phyloP scores from a whole-genome alignment of 2,888 invertebrate species.

The Neoitamus cyanurus region DNA sequence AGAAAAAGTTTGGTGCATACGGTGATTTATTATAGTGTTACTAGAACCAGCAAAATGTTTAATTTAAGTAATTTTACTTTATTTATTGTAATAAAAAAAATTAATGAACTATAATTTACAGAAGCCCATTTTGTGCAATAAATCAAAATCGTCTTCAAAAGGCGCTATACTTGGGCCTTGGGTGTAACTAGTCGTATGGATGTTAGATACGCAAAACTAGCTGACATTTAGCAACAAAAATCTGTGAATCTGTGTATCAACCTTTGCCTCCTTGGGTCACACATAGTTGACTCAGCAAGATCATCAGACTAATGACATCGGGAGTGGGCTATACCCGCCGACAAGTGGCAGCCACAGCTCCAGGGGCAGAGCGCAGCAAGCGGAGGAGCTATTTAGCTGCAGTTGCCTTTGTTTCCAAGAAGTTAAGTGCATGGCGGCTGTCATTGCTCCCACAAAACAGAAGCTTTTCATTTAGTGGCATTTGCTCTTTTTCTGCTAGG shows the following conservation, averaged over 20 bases:
- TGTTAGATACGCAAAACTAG: background rate
- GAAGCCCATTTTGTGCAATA: too few relatives aligned
- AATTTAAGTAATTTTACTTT: too few relatives aligned
- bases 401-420: constrained; percentile 41
- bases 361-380: background rate
- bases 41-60: too few relatives aligned
- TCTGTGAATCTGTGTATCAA: background rate
- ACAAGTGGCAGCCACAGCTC: background rate
- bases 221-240: background rate
- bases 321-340: background rate
- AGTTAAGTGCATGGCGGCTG: background rate
- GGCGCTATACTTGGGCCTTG: background rate
- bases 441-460: constrained; percentile 27
- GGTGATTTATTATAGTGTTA: too few relatives aligned
- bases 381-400: constrained; percentile 11
- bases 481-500: background rate
- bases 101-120: too few relatives aligned
- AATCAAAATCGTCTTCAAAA: background rate
- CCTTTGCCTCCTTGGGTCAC: background rate
- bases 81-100: too few relatives aligned
- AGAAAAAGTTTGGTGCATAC: too few relatives aligned
- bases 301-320: constrained; percentile 30
- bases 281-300: constrained; percentile 38
- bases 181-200: background rate
- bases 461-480: background rate